Evolutionary conservation across 2,888 invertebrate species (phyloP).

Genomic region (Habrosyne pyritoides): DNA sequence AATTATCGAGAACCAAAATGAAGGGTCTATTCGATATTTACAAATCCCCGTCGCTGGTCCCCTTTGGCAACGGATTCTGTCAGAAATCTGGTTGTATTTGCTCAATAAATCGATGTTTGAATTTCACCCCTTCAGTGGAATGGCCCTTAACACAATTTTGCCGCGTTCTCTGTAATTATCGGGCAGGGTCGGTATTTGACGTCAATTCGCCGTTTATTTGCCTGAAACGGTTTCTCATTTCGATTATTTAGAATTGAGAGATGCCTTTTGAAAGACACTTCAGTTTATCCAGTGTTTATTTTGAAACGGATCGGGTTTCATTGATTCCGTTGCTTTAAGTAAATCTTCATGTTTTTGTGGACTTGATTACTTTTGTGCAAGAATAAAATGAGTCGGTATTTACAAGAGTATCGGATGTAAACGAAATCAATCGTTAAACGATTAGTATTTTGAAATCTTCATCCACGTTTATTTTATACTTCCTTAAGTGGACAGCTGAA

Average conservation of each 20-base stretch:
- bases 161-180: constrained; percentile 8
- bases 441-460: no score
- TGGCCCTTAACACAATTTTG: constrained; percentile 18
- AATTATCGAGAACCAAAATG: background rate
- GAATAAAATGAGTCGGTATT: background rate
- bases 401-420: background rate
- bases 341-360: background rate
- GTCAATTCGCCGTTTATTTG: constrained; percentile 8
- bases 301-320: background rate
- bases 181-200: constrained; percentile 11
- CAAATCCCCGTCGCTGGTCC: constrained; percentile 9
- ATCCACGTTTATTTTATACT: no score
- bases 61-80: constrained; percentile 17
- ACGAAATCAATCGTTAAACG: background rate
- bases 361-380: background rate
- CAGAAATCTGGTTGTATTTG: constrained; percentile 28
- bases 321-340: background rate
- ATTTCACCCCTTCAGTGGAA: constrained; percentile 14
- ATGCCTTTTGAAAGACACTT: background rate
- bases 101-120: constrained; percentile 35
- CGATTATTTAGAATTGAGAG: constrained; percentile 3
- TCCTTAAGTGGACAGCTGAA: no score
- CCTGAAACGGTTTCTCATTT: constrained; percentile 1
- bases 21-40: background rate
- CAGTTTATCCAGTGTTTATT: background rate